Evolutionary conservation across 2,888 invertebrate species (phyloP).

Genomic region (Limnephilus rhombicus): DNA sequence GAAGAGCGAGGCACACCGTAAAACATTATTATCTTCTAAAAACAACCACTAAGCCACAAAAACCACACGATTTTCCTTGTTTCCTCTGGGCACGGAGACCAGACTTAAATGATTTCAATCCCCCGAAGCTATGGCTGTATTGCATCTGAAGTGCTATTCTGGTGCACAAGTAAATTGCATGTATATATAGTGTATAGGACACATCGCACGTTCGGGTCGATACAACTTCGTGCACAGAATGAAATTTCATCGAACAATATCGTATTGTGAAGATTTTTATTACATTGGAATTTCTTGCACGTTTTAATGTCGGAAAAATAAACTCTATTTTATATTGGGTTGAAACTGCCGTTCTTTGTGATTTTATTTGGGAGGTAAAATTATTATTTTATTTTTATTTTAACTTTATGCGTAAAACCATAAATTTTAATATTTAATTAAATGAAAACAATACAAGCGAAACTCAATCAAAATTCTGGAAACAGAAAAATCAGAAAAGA

Average conservation of each 20-base stretch:
- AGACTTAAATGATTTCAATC: conserved; percentile 16
- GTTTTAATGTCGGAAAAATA: neutral
- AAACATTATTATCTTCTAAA: neutral
- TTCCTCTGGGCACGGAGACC: neutral
- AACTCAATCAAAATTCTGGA: no score
- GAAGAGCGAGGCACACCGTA: neutral
- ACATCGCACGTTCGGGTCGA: neutral
- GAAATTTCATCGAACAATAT: neutral
- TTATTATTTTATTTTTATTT: neutral
- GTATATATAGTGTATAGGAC: neutral
- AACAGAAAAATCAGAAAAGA: no score
- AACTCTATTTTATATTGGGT: neutral
- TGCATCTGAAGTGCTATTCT: conserved; percentile 11
- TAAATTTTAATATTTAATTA: no score
- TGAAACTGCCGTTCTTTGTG: neutral
- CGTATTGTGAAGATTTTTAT: neutral
- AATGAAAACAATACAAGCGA: no score
- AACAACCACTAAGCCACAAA: neutral
- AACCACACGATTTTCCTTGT: neutral
- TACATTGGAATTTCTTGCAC: neutral
- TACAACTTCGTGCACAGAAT: neutral
- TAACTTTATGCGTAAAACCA: no score
- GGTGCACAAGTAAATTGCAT: neutral
- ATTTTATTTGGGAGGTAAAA: neutral
- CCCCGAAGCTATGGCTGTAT: conserved; percentile 16